Evolutionary conservation across 2,113 vertebrate genomes (phyloP).

Genomic region (Oreamnos americanus): DNA sequence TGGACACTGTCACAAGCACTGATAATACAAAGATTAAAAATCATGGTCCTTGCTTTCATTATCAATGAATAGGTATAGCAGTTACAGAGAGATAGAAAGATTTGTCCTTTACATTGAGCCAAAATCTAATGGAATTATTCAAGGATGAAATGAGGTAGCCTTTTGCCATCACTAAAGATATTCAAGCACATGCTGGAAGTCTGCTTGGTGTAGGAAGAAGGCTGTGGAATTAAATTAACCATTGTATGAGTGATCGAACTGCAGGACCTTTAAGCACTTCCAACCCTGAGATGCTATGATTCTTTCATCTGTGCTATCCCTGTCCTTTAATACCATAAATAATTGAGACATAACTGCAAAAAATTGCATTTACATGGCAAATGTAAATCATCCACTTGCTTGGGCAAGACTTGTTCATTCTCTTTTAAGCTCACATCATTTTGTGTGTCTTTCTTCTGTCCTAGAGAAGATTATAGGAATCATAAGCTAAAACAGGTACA

Average conservation of each 20-base stretch:
- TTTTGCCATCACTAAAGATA: slow-evolving; percentile 60
- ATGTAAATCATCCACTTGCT: slow-evolving; percentile 42
- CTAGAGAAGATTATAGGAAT: background rate
- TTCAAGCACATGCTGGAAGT: slow-evolving; percentile 67
- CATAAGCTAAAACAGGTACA: background rate
- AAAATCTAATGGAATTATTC: slow-evolving; percentile 73
- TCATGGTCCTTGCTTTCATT: background rate
- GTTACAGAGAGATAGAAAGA: slow-evolving; percentile 40
- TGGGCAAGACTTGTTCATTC: background rate
- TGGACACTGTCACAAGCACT: background rate
- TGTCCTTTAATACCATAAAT: slow-evolving; percentile 53
- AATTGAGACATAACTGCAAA: slow-evolving; percentile 56
- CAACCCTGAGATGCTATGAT: slow-evolving; percentile 45
- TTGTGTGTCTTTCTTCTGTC: background rate
- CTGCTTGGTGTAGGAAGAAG: slow-evolving; percentile 14
- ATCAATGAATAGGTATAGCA: slow-evolving; percentile 19
- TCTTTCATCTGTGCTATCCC: slow-evolving; percentile 40
- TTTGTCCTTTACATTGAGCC: slow-evolving; percentile 64
- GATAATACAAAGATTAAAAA: slow-evolving; percentile 13
- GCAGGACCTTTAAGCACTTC: slow-evolving; percentile 44
- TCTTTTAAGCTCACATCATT: slow-evolving; percentile 6
- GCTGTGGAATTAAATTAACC: slow-evolving; percentile 59
- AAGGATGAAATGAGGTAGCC: slow-evolving; percentile 69
- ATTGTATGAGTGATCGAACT: slow-evolving; percentile 46
- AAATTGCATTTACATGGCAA: slow-evolving; percentile 24